Conservation (phyloP, 2,797 vertebrate species). For the Acomys russatus region DNA sequence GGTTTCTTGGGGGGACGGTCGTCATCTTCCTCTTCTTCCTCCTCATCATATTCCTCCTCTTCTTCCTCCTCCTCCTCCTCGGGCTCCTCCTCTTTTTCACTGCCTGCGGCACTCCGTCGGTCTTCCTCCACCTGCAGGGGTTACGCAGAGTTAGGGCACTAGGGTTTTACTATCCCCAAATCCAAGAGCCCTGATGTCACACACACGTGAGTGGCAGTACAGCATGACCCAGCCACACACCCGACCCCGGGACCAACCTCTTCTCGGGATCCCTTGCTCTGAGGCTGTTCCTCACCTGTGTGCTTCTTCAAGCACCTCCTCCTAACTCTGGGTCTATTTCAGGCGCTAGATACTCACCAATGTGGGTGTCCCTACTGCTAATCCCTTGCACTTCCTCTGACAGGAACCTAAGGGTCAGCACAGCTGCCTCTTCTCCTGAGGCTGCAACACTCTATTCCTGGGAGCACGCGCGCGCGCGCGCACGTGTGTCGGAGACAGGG, state of each 20-base stretch:
- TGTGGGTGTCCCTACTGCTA: neutral
- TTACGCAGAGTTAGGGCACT: neutral
- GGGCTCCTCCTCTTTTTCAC: slow-evolving; percentile 94
- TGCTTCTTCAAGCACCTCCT: neutral
- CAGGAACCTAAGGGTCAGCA: neutral
- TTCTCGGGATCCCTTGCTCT: neutral
- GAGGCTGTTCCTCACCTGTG: neutral
- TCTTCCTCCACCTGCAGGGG: slow-evolving; percentile 89
- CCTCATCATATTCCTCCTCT: slow-evolving; percentile 96
- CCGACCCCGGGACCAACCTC: neutral
- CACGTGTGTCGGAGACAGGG: too few species aligned
- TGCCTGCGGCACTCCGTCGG: slow-evolving; percentile 90
- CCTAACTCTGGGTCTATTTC: neutral
- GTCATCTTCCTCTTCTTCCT: slow-evolving; percentile 96
- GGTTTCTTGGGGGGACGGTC: slow-evolving; percentile 95
- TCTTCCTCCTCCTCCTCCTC: slow-evolving; percentile 94
- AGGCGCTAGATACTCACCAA: neutral
- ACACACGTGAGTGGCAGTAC: neutral
- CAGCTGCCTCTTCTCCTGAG: neutral
- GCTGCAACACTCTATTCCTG: neutral
- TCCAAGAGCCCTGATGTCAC: neutral
- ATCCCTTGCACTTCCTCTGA: neutral
- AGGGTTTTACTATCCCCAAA: neutral
- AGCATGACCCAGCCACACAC: neutral
- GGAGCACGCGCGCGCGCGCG: neutral